Evolutionary conservation across 2,113 vertebrate species (phyloP), one percentile per base, ranked within the genome.

Genomic region (Xiphias gladius): DNA sequence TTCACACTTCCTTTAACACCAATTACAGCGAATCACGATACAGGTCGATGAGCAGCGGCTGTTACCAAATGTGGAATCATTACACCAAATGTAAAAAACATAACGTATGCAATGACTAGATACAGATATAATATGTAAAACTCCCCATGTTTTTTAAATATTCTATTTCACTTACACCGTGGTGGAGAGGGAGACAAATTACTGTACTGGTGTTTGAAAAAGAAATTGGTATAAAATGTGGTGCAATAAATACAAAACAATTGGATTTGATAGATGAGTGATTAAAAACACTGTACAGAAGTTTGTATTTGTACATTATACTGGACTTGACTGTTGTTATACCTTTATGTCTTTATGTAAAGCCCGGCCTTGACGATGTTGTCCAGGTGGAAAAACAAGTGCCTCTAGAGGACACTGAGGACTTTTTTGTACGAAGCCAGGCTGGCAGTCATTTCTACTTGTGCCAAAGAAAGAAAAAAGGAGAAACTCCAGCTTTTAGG

Each of bases 271-370:
- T 83, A 84, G 86, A 94, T 93, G 92, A 94, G 89, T 71, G 83
- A 90, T 92, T 95, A 94, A 92, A 94, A 94, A 95, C 94, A 94
- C 93, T 94, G 92, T 92, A 94, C 92, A 94, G 90, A 52, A 87
- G 91, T 89, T 91, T 89, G 84, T 84, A 79, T 91, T 92, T 94
- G 88, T 93, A 91, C 92, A 93, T 89, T 80, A 89, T 86, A 90
- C 89, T 80, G 84, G 66, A 90, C 89, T 78, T 72, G 82, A 88
- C 79, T 88, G 86, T 67, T 82, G 84, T 85, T 87, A 87, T 39
- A 86, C 86, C 75, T 77, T 72, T 76, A 73, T 14, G 64, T 88
- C 86, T 90, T 77, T 78, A 88, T 69, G 87, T 62, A 84, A 89
- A 91, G 85, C 77, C 88, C 84, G 86, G 77, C 67, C 50, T 59